These are phyloP conservation scores for Rhopalosiphum nymphaeae DNA, from an alignment of 2,888 invertebrate genomes.

Conservation along the genomic window DNA sequence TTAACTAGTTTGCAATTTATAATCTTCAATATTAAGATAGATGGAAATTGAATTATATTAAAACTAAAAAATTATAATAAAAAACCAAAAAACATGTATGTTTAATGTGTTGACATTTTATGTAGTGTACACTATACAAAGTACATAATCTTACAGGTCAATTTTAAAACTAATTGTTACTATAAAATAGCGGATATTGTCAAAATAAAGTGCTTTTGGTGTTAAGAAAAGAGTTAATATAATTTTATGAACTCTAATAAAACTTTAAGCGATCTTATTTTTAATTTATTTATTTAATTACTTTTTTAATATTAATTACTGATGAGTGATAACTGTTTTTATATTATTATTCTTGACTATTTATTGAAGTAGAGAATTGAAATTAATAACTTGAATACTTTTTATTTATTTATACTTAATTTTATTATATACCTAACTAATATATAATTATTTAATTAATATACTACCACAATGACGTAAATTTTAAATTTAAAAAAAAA, in stretches of 20 bases:
- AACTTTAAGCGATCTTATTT: not conserved
- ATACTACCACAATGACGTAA: not conserved
- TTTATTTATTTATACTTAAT: not conserved
- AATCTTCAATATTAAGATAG: not conserved
- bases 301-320: not conserved
- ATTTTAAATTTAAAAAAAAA: not conserved
- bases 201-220: not conserved
- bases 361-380: no score
- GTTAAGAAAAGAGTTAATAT: not conserved
- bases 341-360: no score
- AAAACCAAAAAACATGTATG: not conserved
- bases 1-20: not conserved
- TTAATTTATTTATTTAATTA: not conserved
- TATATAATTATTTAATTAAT: not conserved
- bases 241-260: constrained; percentile 5
- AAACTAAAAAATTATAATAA: not conserved
- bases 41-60: not conserved
- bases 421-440: no score
- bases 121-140: not conserved
- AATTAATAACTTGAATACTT: not conserved
- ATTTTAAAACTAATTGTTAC: constrained; percentile 28
- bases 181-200: constrained; percentile 28
- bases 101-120: constrained; percentile 12
- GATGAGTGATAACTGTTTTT: no score
- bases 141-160: constrained; percentile 17